These are phyloP conservation scores for Spondyliosoma cantharus DNA, from an alignment of 2,797 vertebrate species.

Conservation along the genomic window DNA sequence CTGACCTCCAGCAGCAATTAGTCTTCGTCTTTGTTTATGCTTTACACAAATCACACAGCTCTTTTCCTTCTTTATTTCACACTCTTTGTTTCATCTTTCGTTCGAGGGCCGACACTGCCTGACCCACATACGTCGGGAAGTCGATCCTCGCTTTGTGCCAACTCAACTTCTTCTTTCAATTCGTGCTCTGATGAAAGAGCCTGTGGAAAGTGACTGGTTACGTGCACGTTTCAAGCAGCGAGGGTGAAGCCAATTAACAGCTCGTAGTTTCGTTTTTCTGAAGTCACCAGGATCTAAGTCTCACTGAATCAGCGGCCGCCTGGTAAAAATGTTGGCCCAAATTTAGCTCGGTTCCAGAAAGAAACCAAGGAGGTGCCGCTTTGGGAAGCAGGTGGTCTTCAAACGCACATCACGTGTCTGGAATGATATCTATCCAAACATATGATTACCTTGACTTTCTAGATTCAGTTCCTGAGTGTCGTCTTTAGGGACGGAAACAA, in stretches of 20 bases:
- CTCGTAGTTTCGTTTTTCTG: background rate
- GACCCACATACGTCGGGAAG: slow-evolving; percentile 3
- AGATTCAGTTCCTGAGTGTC: background rate
- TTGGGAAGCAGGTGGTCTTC: background rate
- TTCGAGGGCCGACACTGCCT: slow-evolving; percentile 24
- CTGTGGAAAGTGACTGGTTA: background rate
- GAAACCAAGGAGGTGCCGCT: background rate
- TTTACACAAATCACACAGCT: slow-evolving; percentile 73
- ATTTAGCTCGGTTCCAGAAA: background rate
- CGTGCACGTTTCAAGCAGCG: background rate
- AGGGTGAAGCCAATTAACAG: background rate
- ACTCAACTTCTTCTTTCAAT: background rate
- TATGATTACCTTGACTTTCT: background rate
- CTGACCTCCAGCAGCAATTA: slow-evolving; percentile 88
- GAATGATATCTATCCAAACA: background rate
- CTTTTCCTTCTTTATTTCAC: slow-evolving; percentile 62
- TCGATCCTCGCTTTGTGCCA: background rate
- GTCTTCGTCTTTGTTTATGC: slow-evolving; percentile 84
- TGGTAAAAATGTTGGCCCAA: background rate
- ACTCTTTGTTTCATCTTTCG: slow-evolving; percentile 50
- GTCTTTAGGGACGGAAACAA: background rate
- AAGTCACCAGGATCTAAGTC: background rate
- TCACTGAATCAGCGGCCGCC: background rate
- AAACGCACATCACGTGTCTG: background rate
- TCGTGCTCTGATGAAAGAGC: slow-evolving; percentile 10